Evolutionary conservation across 2,888 invertebrate genomes (phyloP).

Genomic region (Nemotelus nigrinus): DNA sequence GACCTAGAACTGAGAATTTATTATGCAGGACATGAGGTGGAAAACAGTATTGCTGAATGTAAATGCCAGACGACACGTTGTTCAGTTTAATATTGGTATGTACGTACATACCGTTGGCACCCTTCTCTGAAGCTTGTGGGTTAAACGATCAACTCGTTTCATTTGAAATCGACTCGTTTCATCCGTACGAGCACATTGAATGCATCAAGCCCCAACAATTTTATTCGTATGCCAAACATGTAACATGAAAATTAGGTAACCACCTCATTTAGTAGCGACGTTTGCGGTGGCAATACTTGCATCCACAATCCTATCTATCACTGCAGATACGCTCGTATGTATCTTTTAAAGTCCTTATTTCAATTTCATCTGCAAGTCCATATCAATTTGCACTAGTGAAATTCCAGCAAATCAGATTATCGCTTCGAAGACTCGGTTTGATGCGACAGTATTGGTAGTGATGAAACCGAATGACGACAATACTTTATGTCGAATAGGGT

Average conservation of each 20-base stretch:
- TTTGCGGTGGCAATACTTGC: conserved; percentile 47
- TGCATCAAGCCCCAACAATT: too few species aligned
- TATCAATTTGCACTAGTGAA: conserved; percentile 37
- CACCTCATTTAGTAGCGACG: conserved; percentile 49
- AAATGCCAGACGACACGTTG: too few species aligned
- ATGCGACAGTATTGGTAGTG: background rate
- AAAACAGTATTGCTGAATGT: too few species aligned
- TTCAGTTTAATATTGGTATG: too few species aligned
- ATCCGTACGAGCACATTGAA: too few species aligned
- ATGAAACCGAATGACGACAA: conserved; percentile 1
- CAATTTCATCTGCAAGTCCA: conserved; percentile 23
- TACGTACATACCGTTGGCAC: too few species aligned
- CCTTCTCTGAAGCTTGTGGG: too few species aligned
- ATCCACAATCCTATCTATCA: background rate
- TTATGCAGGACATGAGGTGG: too few species aligned
- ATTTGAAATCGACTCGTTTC: too few species aligned
- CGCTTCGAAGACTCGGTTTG: conserved; percentile 12
- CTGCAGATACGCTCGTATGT: background rate
- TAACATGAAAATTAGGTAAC: conserved; percentile 47
- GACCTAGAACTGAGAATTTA: too few species aligned
- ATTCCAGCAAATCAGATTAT: conserved; percentile 49
- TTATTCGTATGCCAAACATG: conserved; percentile 22
- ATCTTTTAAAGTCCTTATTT: conserved; percentile 31
- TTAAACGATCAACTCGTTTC: too few species aligned
- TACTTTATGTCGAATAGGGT: background rate